Evolutionary conservation across 1,140 invertebrate species (phyloP), one percentile per base, ranked within the genome.

Genomic region (Nephila pilipes): DNA sequence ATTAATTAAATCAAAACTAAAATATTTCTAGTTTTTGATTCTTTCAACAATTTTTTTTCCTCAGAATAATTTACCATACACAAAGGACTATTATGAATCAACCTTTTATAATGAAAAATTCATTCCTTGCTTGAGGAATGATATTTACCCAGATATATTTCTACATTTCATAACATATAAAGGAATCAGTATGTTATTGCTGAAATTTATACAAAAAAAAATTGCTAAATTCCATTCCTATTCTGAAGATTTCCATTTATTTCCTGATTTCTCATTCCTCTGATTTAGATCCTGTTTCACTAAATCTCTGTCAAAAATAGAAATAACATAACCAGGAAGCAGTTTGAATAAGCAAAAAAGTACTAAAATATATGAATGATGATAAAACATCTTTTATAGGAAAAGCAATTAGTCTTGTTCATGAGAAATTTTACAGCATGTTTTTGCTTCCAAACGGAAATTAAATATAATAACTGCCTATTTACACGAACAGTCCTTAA

Each of bases 401-500:
- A 75, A 75, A 75, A 75, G 69, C 69, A 75, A 75, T 75, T 75
- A 75, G 69, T 29, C 69, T 75, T 75, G 69, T 36, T 75, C 69
- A 75, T 14, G 18, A 75, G 69, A 75, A 25, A 36, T 75, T 75
- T 75, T 75, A 75, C 69, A 75, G 29, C 69, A 18, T 75, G 32
- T 75, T 75, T 75, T 75, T 75, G 14, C 10, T 75, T 75, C 32
- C 32, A 29, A 75, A 75, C 69, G 69, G 69, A 75, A 75, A 75
- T 75, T 75, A 75, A 75, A 75, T 75, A 75, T 29, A 75, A 75
- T 75, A 75, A 75, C 69, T 75, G 69, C 69, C 69, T 75, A 75
- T 75, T 75, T 75, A 75, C 69, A 75, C 69, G 69, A 75, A 75
- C 69, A 36, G 20, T 75, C 69, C 18, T 18, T 14, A 29, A 20